Evolutionary conservation across 2,113 vertebrate genomes (phyloP).

Genomic region (Seriola rivoliana): DNA sequence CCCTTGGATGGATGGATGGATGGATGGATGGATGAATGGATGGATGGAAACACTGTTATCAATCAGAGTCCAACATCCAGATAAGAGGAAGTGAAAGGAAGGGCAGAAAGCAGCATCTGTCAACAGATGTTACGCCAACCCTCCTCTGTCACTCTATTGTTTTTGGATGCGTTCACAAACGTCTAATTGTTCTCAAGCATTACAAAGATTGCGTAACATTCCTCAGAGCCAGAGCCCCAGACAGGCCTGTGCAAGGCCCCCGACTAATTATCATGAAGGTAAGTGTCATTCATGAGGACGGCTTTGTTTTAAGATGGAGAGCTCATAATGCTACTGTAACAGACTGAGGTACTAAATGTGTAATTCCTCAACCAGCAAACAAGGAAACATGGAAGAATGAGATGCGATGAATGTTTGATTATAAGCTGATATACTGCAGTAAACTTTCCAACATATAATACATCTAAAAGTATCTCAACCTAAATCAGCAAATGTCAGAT

Average conservation of each 20-base stretch:
- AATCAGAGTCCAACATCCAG: background rate
- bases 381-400: no score
- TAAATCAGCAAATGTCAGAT: no score
- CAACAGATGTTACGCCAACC: background rate
- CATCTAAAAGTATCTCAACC: no score
- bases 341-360: background rate
- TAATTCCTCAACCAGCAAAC: no score
- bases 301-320: no score
- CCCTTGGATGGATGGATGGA: no score
- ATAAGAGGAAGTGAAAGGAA: background rate
- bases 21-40: background rate
- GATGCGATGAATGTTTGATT: no score
- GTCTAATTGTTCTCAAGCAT: no score
- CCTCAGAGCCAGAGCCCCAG: fast-evolving
- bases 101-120: slow-evolving; percentile 1
- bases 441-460: no score
- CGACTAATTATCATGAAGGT: background rate
- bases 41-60: background rate
- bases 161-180: slow-evolving; percentile 7
- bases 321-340: no score
- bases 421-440: no score
- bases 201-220: background rate
- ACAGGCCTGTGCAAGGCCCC: background rate
- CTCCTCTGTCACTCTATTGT: background rate
- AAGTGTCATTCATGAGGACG: background rate